Conservation (phyloP, 2,888 invertebrate species). For the Parnassius orleans region DNA sequence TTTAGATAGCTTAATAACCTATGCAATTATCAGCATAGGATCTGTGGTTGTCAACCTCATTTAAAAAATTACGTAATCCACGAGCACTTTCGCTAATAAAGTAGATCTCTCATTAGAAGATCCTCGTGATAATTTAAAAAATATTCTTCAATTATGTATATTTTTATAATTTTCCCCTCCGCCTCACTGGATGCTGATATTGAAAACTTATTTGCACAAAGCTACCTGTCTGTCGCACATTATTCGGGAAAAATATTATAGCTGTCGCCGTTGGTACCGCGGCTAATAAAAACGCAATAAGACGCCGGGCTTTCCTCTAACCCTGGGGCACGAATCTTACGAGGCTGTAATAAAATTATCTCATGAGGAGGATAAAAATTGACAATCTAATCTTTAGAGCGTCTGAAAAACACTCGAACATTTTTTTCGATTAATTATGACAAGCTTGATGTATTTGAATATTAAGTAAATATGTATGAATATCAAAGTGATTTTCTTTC, state of each 20-base stretch:
- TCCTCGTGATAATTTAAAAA: slow-evolving; percentile 9
- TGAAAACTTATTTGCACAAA: slow-evolving; percentile 51
- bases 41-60: no score
- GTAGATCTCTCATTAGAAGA: no score
- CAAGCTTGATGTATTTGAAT: background rate
- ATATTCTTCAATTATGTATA: slow-evolving; percentile 21
- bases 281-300: slow-evolving; percentile 75
- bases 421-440: slow-evolving; percentile 30
- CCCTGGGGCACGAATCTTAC: slow-evolving; percentile 61
- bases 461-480: no score
- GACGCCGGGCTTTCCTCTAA: slow-evolving; percentile 48
- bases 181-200: slow-evolving; percentile 37
- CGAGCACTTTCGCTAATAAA: no score
- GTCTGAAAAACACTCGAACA: slow-evolving; percentile 32
- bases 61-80: no score
- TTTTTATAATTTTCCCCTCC: slow-evolving; percentile 22
- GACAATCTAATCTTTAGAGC: slow-evolving; percentile 57
- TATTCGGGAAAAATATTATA: slow-evolving; percentile 64
- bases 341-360: slow-evolving; percentile 70
- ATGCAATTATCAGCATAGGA: no score
- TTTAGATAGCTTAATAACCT: no score
- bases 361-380: slow-evolving; percentile 63
- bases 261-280: slow-evolving; percentile 47
- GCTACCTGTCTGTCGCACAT: slow-evolving; percentile 52
- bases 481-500: no score